phyloP scores from a whole-genome alignment of 2,888 invertebrate species.

The Phortica magna region DNA sequence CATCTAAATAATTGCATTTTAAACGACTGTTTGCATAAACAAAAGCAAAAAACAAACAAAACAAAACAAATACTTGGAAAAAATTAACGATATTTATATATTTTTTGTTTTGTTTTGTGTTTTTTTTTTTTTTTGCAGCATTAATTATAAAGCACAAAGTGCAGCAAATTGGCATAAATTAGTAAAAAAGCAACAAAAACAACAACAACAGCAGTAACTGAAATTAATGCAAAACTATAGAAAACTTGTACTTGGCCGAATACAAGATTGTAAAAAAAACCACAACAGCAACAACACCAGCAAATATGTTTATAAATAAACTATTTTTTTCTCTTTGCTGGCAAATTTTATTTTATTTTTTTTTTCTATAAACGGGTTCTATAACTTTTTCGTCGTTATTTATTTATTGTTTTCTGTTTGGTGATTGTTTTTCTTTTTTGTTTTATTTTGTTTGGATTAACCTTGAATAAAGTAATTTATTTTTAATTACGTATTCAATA shows the following conservation, averaged over 20 bases:
- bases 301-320: constrained; percentile 36
- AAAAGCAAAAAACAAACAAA: background rate
- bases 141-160: constrained; percentile 30
- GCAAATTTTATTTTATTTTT: constrained; percentile 38
- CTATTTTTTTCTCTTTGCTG: constrained; percentile 54
- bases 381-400: constrained; percentile 18
- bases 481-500: background rate
- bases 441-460: constrained; percentile 51
- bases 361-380: constrained; percentile 30
- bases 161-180: constrained; percentile 32
- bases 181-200: background rate
- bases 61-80: constrained; percentile 20
- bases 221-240: constrained; percentile 10
- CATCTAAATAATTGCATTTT: constrained; percentile 27
- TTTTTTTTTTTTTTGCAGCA: background rate
- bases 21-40: background rate
- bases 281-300: constrained; percentile 41
- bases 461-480: constrained; percentile 54
- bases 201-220: background rate
- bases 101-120: background rate
- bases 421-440: constrained; percentile 35
- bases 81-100: background rate
- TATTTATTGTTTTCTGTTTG: constrained; percentile 41
- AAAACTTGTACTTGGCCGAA: constrained; percentile 64
- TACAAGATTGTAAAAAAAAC: constrained; percentile 48